These are phyloP conservation scores for Meriones unguiculatus DNA, from an alignment of 2,113 vertebrate genomes.

Conservation along the genomic window DNA sequence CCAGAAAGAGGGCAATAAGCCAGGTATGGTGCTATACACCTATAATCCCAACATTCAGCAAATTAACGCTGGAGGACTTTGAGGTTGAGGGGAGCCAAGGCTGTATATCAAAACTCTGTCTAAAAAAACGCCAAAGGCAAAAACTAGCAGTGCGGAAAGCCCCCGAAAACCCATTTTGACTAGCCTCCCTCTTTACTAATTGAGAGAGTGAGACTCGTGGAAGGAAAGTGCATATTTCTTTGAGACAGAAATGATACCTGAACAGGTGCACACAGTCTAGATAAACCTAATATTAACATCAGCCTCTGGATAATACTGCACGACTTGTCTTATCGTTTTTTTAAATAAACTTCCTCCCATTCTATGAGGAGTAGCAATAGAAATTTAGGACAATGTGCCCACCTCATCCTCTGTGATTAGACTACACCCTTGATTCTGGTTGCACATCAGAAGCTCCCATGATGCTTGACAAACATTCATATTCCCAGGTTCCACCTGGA, in stretches of 20 bases:
- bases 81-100: background rate
- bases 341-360: background rate
- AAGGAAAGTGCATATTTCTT: background rate
- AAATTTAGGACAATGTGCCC: background rate
- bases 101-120: background rate
- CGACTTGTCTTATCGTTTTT: background rate
- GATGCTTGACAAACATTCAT: background rate
- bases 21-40: background rate
- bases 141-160: background rate
- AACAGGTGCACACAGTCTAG: background rate
- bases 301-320: background rate
- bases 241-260: background rate
- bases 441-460: background rate
- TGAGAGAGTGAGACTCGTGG: background rate
- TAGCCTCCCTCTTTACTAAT: background rate
- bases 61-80: background rate
- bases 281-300: background rate
- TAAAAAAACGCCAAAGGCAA: background rate
- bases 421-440: background rate
- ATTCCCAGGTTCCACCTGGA: background rate
- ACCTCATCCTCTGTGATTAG: background rate
- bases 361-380: background rate
- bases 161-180: background rate
- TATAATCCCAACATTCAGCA: background rate
- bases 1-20: background rate